Evolutionary conservation across 2,888 invertebrate genomes (phyloP).

Genomic region (Drosophila birchii): DNA sequence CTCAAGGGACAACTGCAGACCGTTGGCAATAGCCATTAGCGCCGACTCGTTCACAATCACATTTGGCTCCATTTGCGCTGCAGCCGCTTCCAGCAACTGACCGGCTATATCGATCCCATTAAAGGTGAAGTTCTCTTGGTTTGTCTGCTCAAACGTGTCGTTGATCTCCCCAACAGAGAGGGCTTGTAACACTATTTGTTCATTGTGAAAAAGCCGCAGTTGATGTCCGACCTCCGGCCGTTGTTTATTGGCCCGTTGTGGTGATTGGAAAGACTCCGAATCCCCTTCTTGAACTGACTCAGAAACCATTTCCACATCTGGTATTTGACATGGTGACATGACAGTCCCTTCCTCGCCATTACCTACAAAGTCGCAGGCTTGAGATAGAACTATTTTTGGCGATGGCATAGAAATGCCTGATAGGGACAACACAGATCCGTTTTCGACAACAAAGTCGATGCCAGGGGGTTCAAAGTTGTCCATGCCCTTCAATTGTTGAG

Average conservation of each 20-base stretch:
- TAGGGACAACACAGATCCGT: not conserved
- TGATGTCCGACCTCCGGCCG: not conserved
- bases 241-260: too few relatives aligned
- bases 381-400: not conserved
- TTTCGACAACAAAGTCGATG: not conserved
- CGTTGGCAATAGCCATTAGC: constrained; percentile 7
- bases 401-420: not conserved
- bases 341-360: not conserved
- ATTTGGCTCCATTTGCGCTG: not conserved
- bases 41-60: constrained; percentile 4
- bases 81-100: constrained; percentile 10
- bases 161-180: not conserved
- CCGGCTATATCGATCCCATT: constrained; percentile 8
- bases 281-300: too few relatives aligned
- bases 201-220: not conserved
- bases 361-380: not conserved
- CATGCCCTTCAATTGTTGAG: not conserved
- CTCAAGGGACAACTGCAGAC: not conserved
- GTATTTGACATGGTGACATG: not conserved
- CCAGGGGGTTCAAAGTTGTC: not conserved
- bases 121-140: not conserved
- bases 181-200: not conserved
- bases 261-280: too few relatives aligned
- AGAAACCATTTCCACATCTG: too few relatives aligned
- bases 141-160: not conserved